Evolutionary conservation across 2,888 invertebrate genomes (phyloP).

Genomic region (Dasypolia templi): DNA sequence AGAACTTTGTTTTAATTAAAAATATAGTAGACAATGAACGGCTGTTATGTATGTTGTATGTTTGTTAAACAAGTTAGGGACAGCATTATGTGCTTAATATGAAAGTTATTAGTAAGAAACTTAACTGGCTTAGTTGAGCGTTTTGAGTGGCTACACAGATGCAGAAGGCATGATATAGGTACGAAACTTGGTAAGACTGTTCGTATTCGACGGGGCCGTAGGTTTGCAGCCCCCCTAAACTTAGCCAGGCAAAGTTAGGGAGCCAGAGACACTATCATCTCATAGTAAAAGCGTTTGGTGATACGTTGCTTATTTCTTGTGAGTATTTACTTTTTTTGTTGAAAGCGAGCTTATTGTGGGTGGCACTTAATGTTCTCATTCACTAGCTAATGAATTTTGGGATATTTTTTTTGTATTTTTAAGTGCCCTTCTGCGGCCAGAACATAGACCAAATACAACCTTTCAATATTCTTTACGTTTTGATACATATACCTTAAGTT

Average conservation of each 20-base stretch:
- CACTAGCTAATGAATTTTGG: not conserved
- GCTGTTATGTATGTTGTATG: slow-evolving; percentile 5
- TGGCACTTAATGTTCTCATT: not conserved
- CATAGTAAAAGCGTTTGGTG: slow-evolving; percentile 18
- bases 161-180: slow-evolving; percentile 65
- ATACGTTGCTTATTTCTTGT: slow-evolving; percentile 28
- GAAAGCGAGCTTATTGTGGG: not conserved
- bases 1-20: slow-evolving; percentile 44
- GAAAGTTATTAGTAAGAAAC: slow-evolving; percentile 50
- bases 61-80: slow-evolving; percentile 23
- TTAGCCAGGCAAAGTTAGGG: slow-evolving; percentile 61
- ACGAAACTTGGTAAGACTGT: slow-evolving; percentile 61
- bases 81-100: slow-evolving; percentile 30
- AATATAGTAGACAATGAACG: slow-evolving; percentile 7
- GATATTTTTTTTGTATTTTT: not conserved
- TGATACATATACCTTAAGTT: not conserved
- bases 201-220: slow-evolving; percentile 55
- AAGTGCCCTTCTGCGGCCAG: not conserved
- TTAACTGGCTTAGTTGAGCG: slow-evolving; percentile 51
- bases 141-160: slow-evolving; percentile 64
- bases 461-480: not conserved
- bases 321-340: not conserved
- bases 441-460: not conserved
- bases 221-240: slow-evolving; percentile 59
- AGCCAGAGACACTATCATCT: slow-evolving; percentile 21